phyloP scores from a whole-genome alignment of 1,140 invertebrate species.

The Tetraneura akinire region DNA sequence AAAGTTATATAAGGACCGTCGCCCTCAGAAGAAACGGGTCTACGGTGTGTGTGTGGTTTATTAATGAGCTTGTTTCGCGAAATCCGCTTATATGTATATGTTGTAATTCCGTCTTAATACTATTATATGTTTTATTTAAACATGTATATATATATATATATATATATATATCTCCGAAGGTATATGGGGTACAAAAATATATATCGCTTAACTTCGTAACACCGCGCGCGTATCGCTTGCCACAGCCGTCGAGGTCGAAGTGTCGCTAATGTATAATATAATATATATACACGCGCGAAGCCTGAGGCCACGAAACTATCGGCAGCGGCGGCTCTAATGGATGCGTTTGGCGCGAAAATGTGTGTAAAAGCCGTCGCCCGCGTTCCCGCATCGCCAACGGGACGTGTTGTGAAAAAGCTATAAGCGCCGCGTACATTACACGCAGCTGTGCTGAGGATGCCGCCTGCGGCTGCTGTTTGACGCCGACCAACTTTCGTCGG shows the following conservation, averaged over 20 bases:
- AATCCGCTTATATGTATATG: constrained; percentile 27
- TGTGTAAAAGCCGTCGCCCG: not conserved
- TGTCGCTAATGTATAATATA: no score
- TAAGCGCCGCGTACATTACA: not conserved
- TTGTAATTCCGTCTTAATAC: no score
- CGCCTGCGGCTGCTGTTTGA: not conserved
- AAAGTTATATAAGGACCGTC: constrained; percentile 26
- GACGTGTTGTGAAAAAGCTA: constrained; percentile 38
- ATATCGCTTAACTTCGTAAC: not conserved
- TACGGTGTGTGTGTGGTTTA: constrained; percentile 38
- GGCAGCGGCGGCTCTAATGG: constrained; percentile 26
- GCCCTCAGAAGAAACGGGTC: not conserved
- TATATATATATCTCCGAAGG: not conserved
- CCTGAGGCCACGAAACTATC: not conserved
- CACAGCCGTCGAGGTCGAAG: not conserved
- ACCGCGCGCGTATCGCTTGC: not conserved
- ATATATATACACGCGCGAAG: not conserved
- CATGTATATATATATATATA: not conserved
- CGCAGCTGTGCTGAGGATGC: not conserved
- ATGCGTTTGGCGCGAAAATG: constrained; percentile 10
- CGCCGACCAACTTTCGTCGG: constrained; percentile 21
- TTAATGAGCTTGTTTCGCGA: constrained; percentile 39
- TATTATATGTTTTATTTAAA: no score
- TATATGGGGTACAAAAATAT: not conserved
- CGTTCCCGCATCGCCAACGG: not conserved